Conservation (phyloP, 2,797 vertebrate species). For the Leuciscus waleckii region DNA sequence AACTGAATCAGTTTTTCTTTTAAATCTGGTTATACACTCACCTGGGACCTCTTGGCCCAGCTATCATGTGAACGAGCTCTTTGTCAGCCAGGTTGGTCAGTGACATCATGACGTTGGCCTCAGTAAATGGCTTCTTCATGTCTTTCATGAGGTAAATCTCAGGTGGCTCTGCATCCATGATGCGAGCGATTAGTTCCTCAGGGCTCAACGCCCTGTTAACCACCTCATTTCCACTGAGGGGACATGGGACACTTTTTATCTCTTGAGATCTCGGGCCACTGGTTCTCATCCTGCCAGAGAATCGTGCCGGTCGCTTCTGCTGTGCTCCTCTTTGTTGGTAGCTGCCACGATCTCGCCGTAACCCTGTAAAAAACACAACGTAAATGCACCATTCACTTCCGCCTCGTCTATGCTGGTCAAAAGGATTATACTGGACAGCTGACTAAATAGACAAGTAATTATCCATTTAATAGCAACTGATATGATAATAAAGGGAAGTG, state of each 20-base stretch:
- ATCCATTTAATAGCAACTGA: neutral
- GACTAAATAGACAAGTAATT: neutral
- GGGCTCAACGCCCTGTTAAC: constrained; percentile 76
- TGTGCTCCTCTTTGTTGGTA: constrained; percentile 75
- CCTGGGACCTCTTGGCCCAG: constrained; percentile 99
- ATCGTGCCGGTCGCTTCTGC: constrained; percentile 71
- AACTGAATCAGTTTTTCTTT: neutral
- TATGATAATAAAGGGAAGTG: neutral
- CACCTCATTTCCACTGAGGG: constrained; percentile 63
- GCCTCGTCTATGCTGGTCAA: neutral
- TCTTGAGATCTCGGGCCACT: constrained; percentile 54
- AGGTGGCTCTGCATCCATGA: constrained; percentile 93
- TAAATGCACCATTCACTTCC: neutral
- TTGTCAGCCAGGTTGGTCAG: constrained; percentile 95
- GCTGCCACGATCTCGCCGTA: constrained; percentile 87
- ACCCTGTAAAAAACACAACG: constrained; percentile 75
- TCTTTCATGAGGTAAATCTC: constrained; percentile 89
- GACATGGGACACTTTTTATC: constrained; percentile 33
- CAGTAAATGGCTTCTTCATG: constrained; percentile 87
- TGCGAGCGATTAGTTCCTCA: constrained; percentile 87
- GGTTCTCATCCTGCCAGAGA: constrained; percentile 68
- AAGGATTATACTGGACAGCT: neutral
- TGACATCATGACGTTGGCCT: constrained; percentile 96
- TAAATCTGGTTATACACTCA: constrained; percentile 61
- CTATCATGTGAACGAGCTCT: constrained; percentile 97